Evolutionary conservation across 2,797 vertebrate genomes (phyloP), one percentile per base, ranked within the genome.

Genomic region (Artibeus jamaicensis): DNA sequence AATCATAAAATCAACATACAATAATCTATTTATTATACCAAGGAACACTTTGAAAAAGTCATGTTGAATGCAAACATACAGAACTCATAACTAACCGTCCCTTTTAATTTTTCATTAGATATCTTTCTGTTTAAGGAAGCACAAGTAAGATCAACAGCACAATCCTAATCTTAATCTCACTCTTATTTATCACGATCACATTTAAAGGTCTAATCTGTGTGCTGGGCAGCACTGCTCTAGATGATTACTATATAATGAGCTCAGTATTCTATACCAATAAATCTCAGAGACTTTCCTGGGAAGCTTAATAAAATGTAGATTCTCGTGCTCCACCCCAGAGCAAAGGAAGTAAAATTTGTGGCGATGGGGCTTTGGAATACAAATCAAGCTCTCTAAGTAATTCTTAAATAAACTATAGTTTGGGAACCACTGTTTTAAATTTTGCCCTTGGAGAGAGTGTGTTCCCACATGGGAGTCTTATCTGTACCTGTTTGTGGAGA

Each of bases 51-150:
- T 73, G 34, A 78, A 67, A 88, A 95, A 62, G 73, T 73, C 74
- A 78, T 5, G 19, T 70, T 88, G 70, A 92, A 48, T 88, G 71
- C 59, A 59, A 91, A 53, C 11, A 39, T 46, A 78, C 22, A 95
- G 46, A 67, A 85, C 62, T 71, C 74, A n/a, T 94, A 77, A 92
- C 71, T 68, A 68, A 85, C 50, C 73, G 76, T 29, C 55, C 19
- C 82, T 78, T 93, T 90, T 92, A 86, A 74, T 73, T 84, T 37
- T 67, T 74, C 55, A 78, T 84, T 70, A 83, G 57, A 74, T 44
- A 77, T 37, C 32, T 93, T 84, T 78, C 73, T 89, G 74, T 95
- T 76, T 84, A 79, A 89, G 46, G 44, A 84, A 71, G 59, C 29
- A 59, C 22, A 62, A 88, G 53, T 34, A 70, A 71, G 22, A 57